Conservation (phyloP, 2,888 invertebrate genomes). For the Escarpia spicata region DNA sequence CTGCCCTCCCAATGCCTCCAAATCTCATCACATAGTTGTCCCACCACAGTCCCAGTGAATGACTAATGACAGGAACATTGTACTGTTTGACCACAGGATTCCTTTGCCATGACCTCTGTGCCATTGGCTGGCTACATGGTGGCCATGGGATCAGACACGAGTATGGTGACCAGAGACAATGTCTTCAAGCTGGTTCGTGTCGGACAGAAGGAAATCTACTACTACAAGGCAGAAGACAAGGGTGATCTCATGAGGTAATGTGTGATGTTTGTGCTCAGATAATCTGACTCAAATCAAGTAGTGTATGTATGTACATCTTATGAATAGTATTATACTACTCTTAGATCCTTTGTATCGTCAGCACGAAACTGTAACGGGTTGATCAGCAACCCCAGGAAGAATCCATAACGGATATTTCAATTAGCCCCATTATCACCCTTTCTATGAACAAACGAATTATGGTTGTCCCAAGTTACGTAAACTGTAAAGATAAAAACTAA, state of each 20-base stretch:
- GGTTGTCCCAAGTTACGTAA: too few relatives aligned
- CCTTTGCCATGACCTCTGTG: not conserved
- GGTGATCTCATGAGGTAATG: not conserved
- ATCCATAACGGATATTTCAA: too few relatives aligned
- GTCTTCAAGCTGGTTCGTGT: not conserved
- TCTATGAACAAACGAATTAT: too few relatives aligned
- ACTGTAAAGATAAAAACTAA: too few relatives aligned
- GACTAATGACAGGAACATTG: not conserved
- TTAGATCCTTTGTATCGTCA: too few relatives aligned
- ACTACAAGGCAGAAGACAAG: not conserved
- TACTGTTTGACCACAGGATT: not conserved
- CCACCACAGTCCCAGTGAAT: too few relatives aligned
- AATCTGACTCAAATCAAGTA: not conserved
- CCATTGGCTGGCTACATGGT: not conserved
- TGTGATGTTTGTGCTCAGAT: not conserved
- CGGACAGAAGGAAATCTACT: slow-evolving; percentile 5
- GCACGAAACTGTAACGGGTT: too few relatives aligned
- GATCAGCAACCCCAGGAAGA: too few relatives aligned
- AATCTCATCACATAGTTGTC: too few relatives aligned
- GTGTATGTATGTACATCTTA: not conserved
- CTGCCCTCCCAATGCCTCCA: too few relatives aligned
- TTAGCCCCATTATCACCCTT: too few relatives aligned
- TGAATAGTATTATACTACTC: too few relatives aligned
- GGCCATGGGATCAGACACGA: not conserved
- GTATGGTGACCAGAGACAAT: not conserved